Conservation (phyloP, 1,140 invertebrate species). For the Acromyrmex echinatior region DNA sequence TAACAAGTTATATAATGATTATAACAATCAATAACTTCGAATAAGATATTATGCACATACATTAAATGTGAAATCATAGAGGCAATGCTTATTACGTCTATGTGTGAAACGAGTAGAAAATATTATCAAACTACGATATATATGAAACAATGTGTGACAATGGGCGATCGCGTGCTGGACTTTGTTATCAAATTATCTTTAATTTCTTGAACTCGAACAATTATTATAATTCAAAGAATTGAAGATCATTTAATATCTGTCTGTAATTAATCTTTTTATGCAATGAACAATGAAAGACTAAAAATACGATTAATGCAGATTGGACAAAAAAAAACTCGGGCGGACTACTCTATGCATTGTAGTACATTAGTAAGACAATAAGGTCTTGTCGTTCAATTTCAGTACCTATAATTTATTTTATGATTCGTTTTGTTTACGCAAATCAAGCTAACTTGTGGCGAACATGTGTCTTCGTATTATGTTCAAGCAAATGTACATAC, state of each 20-base stretch:
- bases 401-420: slow-evolving; percentile 49
- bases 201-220: not conserved
- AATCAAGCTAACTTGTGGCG: slow-evolving; percentile 38
- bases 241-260: not conserved
- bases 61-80: slow-evolving; percentile 1
- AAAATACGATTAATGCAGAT: slow-evolving; percentile 32
- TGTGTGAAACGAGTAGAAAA: slow-evolving; percentile 55
- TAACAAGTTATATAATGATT: slow-evolving; percentile 63
- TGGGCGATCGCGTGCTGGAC: not conserved
- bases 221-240: no score
- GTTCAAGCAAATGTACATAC: slow-evolving; percentile 53
- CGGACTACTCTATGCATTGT: slow-evolving; percentile 55
- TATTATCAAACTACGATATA: slow-evolving; percentile 41
- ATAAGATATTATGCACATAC: slow-evolving; percentile 62
- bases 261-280: slow-evolving; percentile 3
- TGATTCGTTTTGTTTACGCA: slow-evolving; percentile 28
- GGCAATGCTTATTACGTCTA: no score
- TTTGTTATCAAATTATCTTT: slow-evolving; percentile 44
- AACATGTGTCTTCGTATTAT: slow-evolving; percentile 27
- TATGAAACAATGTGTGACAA: not conserved
- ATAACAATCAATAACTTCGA: slow-evolving; percentile 64
- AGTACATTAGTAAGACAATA: slow-evolving; percentile 42
- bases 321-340: slow-evolving; percentile 16
- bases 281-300: slow-evolving; percentile 18
- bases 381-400: slow-evolving; percentile 37